These are phyloP conservation scores for Tamias sibiricus DNA, from an alignment of 2,113 vertebrate genomes.

Conservation along the genomic window DNA sequence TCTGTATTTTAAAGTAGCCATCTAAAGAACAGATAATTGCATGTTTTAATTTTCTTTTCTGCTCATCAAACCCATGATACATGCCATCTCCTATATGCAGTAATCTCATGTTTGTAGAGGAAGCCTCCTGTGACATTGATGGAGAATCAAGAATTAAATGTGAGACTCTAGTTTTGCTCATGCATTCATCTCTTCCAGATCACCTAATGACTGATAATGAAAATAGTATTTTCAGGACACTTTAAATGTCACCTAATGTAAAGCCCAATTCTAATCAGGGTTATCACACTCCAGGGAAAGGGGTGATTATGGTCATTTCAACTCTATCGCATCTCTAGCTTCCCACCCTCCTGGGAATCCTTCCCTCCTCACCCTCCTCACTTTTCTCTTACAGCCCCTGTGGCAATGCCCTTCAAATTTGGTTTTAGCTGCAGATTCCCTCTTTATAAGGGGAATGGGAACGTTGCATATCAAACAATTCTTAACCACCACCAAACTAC, in stretches of 20 bases:
- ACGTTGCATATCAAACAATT: neutral
- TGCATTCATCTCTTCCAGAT: neutral
- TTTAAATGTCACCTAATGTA: neutral
- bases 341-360: neutral
- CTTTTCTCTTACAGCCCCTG: neutral
- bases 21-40: neutral
- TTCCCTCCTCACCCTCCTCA: neutral
- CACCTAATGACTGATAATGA: neutral
- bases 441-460: neutral
- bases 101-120: neutral
- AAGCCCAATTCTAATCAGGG: neutral
- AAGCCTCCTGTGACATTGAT: neutral
- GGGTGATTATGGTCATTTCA: neutral
- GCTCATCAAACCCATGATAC: neutral
- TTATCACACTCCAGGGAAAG: neutral
- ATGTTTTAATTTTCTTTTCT: neutral
- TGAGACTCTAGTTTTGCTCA: neutral
- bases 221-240: neutral
- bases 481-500: neutral
- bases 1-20: neutral
- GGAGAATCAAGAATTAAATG: neutral
- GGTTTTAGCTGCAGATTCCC: neutral
- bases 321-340: neutral
- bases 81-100: neutral
- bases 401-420: neutral